Base-by-base conservation (phyloP, 2,888 invertebrate species). In the Clivina fossor region DNA sequence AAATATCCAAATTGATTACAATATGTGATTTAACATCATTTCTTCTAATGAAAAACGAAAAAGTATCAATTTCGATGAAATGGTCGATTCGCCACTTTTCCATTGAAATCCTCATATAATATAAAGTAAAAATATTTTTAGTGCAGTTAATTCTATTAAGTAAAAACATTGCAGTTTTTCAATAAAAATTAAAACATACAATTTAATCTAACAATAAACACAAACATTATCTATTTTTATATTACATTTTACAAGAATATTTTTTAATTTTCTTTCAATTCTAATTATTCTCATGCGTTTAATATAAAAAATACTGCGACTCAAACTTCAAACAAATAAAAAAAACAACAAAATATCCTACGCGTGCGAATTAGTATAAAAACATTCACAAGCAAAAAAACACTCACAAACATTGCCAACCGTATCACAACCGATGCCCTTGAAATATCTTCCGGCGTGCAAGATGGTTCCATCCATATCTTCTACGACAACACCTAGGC, bases 401-500 rank as follows among this genome's bases (percentile, higher is more conserved):
- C 63, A 74, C 75, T 75, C 71, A 76, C 76, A 73, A 68, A 71
- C 61, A 47, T 55, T 55, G 64, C 73, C 75, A 66, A 76, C 74
- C 71, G 69, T 73, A n/a, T 67, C 64, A 69, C 77, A 77, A 59
- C 74, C 71, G 64, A 75, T 72, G 60, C 73, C 71, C 62, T 76
- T 76, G 68, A 81, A 78, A 67, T 76, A 78, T 61, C 71, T 70
- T 57, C 74, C 70, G 1, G 80, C 78, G 57, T 75, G 75, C 47
- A 80, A 65, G 1, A 75, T 66, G 56, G 72, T 74, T 4, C 78
- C 78, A 47, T 81, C 80, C 66, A 82, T 81, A 66, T 82, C 80
- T 67, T 82, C 81, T 16, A 82, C 80, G 62, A 79, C 74, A n/a
- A 82, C 71, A 9, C 77, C 77, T 56, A 76, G 57, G 63, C 72